Base-by-base conservation (phyloP, 2,888 invertebrate species). In the Drosophila maculinotata region DNA sequence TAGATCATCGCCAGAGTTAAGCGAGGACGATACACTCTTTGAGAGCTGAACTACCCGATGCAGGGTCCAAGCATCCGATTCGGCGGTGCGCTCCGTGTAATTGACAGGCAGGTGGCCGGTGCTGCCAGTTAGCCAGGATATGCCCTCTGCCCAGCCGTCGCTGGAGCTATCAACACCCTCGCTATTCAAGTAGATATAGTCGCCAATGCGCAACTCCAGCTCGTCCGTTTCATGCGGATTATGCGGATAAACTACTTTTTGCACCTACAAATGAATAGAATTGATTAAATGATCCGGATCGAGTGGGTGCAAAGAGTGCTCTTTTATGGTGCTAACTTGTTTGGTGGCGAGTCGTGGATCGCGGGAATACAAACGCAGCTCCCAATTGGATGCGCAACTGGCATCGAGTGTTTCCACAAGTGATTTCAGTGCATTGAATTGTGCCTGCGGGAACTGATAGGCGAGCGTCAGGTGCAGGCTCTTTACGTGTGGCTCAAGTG, bases 1-100 rank as follows among this genome's bases (percentile, higher is more conserved):
- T 51, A 89, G 76, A 54, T 91, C 91, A 39, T 91, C 91, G 33
- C 88, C 89, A 7, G 91, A 91, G 26, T 89, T 89, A 20, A 91
- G 72, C n/a, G 91, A 91, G 8, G 91, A 90, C 8, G 91, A 89
- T 45, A 89, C 82, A 42, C 92, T 81, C 89, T 91, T 89, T 8
- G 91, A 90, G 14, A 95, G 90, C 1, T 94, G 93, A 14, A 95
- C 92, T 42, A 95, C 94, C 52, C 94, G 94, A 84, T 98, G 97
- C 49, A 97, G 90, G 10, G 97, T 97, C 98, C 98, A 98, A 3
- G 97, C 96, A 92, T 97, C 97, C 0, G 97, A 96, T 90, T 97
- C 97, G 0, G 97, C 95, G 0, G 96, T 96, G 39, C 96, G 93
- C 88, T 95, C 94, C 0, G 97, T 96, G 85, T 96, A 97, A 89